Evolutionary conservation across 2,113 vertebrate species (phyloP), one percentile per base, ranked within the genome.

Genomic region (Ardeotis arabs): DNA sequence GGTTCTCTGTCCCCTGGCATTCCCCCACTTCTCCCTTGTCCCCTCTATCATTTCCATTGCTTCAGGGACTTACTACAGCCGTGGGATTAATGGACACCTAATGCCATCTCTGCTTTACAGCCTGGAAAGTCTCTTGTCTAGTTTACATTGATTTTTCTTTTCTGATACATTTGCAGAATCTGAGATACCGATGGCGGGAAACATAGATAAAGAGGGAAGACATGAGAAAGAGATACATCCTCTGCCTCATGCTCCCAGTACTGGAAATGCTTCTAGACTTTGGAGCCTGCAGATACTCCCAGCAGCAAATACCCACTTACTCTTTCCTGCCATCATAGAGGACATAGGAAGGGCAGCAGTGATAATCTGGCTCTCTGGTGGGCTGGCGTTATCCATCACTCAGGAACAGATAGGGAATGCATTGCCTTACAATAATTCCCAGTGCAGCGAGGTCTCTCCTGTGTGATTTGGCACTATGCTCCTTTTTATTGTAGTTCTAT

Each of bases 111-210:
- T 84, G 80, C 88, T 95, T 97, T 96, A 95, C 91, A 91, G 89
- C 90, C 96, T 89, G 76, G 77, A 97, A 97, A 97, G 80, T 87
- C 93, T 97, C 96, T 94, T 94, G 85, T 96, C 96, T 95, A 82
- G 78, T 98, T 97, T 97, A 86, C 97, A 98, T 97, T 96, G 97
- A 97, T 98, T 98, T 98, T 96, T 96, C 95, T 98, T 93, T 95
- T 97, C 96, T 97, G 95, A 97, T 97, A 95, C 96, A 96, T 98
- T 97, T 98, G 90, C 94, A 97, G 97, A 97, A 97, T 93, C 95
- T 85, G 94, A 98, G 97, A 95, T 93, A 85, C 81, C 2, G 3
- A 96, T 83, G 96, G 89, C 6, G 64, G 93, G 96, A 96, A 96
- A 73, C 56, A 83, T 3, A 96, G 96, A 97, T 80, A 92, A 96